Conservation (phyloP, 1,140 invertebrate species). For the Aphis craccivora region DNA sequence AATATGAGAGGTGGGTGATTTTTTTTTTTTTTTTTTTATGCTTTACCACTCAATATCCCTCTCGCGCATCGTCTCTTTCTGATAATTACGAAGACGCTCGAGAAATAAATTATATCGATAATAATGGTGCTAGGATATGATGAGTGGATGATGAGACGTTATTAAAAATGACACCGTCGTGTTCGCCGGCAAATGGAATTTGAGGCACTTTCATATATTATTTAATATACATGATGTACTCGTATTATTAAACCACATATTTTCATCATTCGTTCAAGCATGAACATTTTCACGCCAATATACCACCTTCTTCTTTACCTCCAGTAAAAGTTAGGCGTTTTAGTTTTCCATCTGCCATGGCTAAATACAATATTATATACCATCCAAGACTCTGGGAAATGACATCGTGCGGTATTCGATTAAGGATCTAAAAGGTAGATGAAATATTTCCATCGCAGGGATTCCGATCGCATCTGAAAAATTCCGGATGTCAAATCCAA, state of each 20-base stretch:
- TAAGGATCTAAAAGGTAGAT: not conserved
- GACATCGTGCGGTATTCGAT: not conserved
- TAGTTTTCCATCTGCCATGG: too few species aligned
- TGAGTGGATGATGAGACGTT: not conserved
- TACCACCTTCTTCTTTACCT: not conserved
- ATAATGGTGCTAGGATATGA: not conserved
- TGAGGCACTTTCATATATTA: not conserved
- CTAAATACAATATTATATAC: not conserved
- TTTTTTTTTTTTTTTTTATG: not conserved
- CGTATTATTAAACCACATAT: constrained; percentile 37
- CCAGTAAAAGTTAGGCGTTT: not conserved
- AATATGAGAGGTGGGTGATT: not conserved
- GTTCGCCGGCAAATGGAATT: not conserved
- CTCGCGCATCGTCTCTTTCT: not conserved
- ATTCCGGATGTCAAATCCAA: not conserved
- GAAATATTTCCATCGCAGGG: not conserved
- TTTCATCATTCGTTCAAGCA: not conserved
- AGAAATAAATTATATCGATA: not conserved
- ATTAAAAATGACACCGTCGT: not conserved
- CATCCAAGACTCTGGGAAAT: not conserved
- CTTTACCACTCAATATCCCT: not conserved
- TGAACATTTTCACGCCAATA: constrained; percentile 1
- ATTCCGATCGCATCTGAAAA: constrained; percentile 14
- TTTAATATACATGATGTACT: not conserved
- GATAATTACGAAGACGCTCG: not conserved